Base-by-base conservation (phyloP, 2,888 invertebrate species). In the Dasysyrphus tricinctus region DNA sequence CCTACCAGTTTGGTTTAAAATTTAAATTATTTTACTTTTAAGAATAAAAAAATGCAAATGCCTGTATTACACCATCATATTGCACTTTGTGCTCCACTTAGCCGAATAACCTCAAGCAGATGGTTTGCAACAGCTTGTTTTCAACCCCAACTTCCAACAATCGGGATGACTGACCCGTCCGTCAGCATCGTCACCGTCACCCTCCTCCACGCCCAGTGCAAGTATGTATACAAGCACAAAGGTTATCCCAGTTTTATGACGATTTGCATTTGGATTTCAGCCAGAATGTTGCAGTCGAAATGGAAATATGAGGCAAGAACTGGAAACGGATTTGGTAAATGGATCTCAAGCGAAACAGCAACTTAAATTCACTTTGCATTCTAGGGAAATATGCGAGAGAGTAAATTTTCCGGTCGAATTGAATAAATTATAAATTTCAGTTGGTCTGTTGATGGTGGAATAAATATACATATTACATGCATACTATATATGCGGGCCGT, bases 41-140 rank as follows among this genome's bases (percentile, higher is more conserved):
- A n/a, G n/a, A 54, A 14, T 2, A 51, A 54, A 29, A 19, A 51
- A 51, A 29, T 6, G 7, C 32, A 32, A 32, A 32, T 54, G 32
- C 34, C 16, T 9, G 19, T 51, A 19, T 9, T 42, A 42, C 63
- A 63, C 37, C 54, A 54, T 54, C 67, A 69, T 69, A 69, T 49
- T 77, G 49, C 77, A 77, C 34, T 47, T 67, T 56, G n/a, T 44
- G 56, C 42, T 67, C 39, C 39, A 74, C 56, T 47, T 56, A 65
- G 19, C 39, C 19, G 61, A 8, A 65, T n/a, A 49, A 51, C 73
- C 59, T 61, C 49, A 61, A 61, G 29, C 61, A 49, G 37, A 73
- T 19, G 37, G 61, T 24, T 39, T 42, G 24, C 61, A 61, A 61
- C 61, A 61, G 39, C 42, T 57, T 57, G 37, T 57, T 12, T 57